Conservation (phyloP, 2,888 invertebrate genomes). For the Lepeophtheirus nordmannii region DNA sequence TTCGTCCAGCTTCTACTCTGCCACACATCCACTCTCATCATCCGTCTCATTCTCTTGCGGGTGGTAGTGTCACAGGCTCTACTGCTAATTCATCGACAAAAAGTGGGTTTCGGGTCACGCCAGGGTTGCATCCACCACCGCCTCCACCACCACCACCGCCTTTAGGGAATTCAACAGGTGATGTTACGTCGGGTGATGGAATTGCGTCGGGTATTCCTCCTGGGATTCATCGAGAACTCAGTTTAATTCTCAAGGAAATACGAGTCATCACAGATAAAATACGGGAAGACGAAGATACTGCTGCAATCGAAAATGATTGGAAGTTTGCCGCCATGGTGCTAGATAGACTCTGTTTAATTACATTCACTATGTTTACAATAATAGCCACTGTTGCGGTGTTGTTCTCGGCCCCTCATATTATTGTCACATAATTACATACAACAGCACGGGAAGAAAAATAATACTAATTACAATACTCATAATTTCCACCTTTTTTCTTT, state of each 20-base stretch:
- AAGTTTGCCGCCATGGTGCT: conserved; percentile 99
- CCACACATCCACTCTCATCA: conserved; percentile 24
- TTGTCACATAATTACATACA: conserved; percentile 29
- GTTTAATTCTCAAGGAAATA: conserved; percentile 77
- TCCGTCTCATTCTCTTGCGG: conserved; percentile 23
- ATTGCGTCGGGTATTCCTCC: conserved; percentile 24
- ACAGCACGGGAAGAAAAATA: neutral
- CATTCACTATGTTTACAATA: conserved; percentile 96
- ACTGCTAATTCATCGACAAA: conserved; percentile 41
- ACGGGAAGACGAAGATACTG: conserved; percentile 83
- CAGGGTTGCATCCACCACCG: conserved; percentile 32
- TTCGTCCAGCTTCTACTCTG: conserved; percentile 35
- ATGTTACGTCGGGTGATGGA: conserved; percentile 28
- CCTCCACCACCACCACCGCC: conserved; percentile 2
- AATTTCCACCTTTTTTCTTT: too few relatives aligned
- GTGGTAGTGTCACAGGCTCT: conserved; percentile 28
- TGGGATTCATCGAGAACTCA: conserved; percentile 53
- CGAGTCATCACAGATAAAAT: conserved; percentile 83
- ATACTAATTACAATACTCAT: too few relatives aligned
- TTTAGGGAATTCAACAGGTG: conserved; percentile 26
- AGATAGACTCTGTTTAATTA: conserved; percentile 98
- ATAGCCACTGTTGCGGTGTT: conserved; percentile 91
- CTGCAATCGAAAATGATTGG: conserved; percentile 93
- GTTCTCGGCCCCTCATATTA: conserved; percentile 72
- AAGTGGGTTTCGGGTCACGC: conserved; percentile 47